Conservation (phyloP, 2,113 vertebrate species). For the Macquaria australasica region DNA sequence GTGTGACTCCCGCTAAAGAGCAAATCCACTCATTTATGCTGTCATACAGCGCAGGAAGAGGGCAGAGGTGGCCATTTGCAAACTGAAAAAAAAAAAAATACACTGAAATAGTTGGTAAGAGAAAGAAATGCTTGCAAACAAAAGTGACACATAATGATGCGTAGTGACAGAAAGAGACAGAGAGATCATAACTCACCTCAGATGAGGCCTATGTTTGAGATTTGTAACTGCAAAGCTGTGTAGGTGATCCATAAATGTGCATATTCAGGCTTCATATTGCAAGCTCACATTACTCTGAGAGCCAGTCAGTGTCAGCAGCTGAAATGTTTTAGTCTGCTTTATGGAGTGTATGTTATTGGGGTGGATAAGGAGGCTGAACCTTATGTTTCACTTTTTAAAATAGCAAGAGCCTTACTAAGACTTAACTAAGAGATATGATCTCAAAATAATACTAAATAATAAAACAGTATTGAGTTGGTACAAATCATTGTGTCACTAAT, state of each 20-base stretch:
- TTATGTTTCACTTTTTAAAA: background rate
- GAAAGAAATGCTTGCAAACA: slow-evolving; percentile 19
- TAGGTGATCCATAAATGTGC: background rate
- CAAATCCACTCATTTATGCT: background rate
- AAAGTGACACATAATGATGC: background rate
- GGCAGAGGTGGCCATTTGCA: background rate
- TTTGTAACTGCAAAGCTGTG: slow-evolving; percentile 16
- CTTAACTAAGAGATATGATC: background rate
- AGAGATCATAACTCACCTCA: background rate
- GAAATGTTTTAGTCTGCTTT: background rate
- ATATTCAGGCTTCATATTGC: background rate
- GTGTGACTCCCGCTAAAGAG: background rate
- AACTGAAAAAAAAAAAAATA: background rate
- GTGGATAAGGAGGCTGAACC: background rate
- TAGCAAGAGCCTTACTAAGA: too few relatives aligned
- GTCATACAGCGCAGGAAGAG: background rate
- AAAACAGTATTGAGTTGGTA: background rate
- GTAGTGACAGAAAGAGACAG: background rate
- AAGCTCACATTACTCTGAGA: slow-evolving; percentile 5
- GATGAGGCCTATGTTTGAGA: background rate
- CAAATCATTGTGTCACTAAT: background rate
- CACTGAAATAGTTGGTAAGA: background rate
- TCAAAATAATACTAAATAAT: too few relatives aligned
- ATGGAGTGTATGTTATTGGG: background rate
- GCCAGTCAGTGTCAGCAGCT: slow-evolving; percentile 10